Percentiles rank a stretch among this genome's conserved stretches.
Evolutionary conservation across 2,797 vertebrate genomes (phyloP).

Genomic region (Acrossocheilus fasciatus): DNA sequence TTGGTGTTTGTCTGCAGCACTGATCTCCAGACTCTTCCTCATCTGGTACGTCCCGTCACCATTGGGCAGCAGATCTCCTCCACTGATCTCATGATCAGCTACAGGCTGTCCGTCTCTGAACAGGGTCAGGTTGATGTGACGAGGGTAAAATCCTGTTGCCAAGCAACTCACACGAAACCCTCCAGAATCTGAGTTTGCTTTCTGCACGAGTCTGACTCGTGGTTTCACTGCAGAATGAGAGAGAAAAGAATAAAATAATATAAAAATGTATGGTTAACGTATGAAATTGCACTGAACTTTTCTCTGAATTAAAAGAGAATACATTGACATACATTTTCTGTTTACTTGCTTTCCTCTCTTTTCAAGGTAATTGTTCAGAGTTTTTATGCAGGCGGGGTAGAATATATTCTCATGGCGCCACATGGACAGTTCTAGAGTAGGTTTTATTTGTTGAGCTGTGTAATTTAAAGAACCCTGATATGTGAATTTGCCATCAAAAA

Average conservation of each 20-base stretch:
- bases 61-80: conserved; percentile 59
- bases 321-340: background rate
- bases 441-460: background rate
- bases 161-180: conserved; percentile 3
- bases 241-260: background rate
- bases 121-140: conserved; percentile 52
- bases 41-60: conserved; percentile 62
- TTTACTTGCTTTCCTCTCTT: background rate
- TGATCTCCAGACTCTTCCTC: conserved; percentile 40
- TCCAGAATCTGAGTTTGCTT: background rate
- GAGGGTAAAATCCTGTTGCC: conserved; percentile 29
- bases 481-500: background rate
- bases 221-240: background rate
- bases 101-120: conserved; percentile 39
- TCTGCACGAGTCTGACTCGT: background rate
- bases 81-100: conserved; percentile 43
- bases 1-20: background rate
- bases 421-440: background rate
- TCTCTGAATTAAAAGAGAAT: background rate
- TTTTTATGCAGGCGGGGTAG: conserved; percentile 5
- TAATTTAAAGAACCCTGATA: background rate
- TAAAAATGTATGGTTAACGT: background rate
- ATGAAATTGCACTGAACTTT: background rate
- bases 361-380: background rate
- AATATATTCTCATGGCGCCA: background rate